phyloP scores from a whole-genome alignment of 2,888 invertebrate genomes.

The Oscheius sp. region DNA sequence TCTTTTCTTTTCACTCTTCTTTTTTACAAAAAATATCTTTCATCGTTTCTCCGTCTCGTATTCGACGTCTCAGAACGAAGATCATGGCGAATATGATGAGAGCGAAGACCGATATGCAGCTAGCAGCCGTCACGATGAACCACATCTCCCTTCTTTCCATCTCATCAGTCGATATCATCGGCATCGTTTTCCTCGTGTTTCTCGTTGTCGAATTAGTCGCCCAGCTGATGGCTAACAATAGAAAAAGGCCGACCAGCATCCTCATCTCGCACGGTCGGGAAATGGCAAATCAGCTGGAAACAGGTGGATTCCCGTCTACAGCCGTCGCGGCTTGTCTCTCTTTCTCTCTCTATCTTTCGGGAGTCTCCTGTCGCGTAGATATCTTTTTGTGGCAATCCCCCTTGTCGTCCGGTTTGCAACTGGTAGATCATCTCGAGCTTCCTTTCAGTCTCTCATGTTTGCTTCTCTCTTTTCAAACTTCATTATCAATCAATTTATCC shows the following conservation, averaged over 20 bases:
- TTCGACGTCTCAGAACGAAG: neutral
- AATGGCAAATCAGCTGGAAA: too few species aligned
- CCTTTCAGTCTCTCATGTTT: conserved; percentile 9
- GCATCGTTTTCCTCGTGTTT: neutral
- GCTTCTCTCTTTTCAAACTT: conserved; percentile 8
- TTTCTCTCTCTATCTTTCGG: too few species aligned
- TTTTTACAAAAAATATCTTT: neutral
- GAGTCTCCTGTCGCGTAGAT: too few species aligned
- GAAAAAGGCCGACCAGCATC: too few species aligned
- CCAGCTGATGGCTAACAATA: neutral
- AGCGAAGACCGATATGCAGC: neutral
- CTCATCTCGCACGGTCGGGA: too few species aligned
- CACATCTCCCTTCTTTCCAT: neutral
- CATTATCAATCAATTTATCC: conserved; percentile 18
- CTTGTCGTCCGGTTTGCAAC: conserved; percentile 2
- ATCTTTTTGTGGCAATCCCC: too few species aligned
- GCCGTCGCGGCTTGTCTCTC: too few species aligned
- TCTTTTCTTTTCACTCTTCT: too few species aligned
- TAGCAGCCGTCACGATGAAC: neutral
- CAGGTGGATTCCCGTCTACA: too few species aligned
- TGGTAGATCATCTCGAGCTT: conserved; percentile 5
- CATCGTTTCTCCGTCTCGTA: neutral
- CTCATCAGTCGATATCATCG: neutral
- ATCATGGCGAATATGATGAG: neutral
- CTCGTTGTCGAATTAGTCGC: neutral